Conservation (phyloP, 1,140 invertebrate species). For the Heliconius hewitsoni region DNA sequence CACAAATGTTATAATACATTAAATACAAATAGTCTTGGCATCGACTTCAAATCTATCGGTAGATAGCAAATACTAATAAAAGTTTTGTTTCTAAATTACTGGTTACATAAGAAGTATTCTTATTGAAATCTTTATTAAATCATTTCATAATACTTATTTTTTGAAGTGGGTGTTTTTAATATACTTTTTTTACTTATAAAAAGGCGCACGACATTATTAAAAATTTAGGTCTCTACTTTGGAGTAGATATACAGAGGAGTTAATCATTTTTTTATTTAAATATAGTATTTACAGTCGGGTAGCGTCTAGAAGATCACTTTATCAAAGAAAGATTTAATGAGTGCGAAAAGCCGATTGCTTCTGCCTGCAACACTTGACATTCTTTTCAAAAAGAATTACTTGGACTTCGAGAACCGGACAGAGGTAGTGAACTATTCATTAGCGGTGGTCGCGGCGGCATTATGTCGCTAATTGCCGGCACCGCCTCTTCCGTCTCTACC, state of each 20-base stretch:
- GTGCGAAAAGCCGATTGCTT: not conserved
- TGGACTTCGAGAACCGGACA: not conserved
- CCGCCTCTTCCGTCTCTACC: not conserved
- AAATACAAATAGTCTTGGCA: too few relatives aligned
- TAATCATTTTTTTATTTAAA: too few relatives aligned
- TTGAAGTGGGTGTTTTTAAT: too few relatives aligned
- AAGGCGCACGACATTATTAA: too few relatives aligned
- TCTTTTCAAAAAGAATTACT: not conserved
- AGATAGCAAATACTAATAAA: not conserved
- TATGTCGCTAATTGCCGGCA: constrained; percentile 6
- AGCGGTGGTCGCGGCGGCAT: not conserved
- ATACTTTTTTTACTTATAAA: too few relatives aligned
- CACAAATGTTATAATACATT: too few relatives aligned
- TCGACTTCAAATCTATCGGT: not conserved
- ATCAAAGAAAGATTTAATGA: not conserved
- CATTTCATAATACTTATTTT: too few relatives aligned
- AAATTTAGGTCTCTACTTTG: too few relatives aligned
- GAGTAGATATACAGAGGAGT: too few relatives aligned
- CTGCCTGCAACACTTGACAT: not conserved
- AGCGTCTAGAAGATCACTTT: not conserved
- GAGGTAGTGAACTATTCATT: not conserved
- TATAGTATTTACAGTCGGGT: not conserved
- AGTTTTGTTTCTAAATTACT: too few relatives aligned
- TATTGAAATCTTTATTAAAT: too few relatives aligned
- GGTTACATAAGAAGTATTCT: too few relatives aligned